A percentile compares a stretch with the other conserved stretches of the same genome.
Evolutionary conservation across 2,888 invertebrate genomes (phyloP).

Genomic region (Cantharis rustica): DNA sequence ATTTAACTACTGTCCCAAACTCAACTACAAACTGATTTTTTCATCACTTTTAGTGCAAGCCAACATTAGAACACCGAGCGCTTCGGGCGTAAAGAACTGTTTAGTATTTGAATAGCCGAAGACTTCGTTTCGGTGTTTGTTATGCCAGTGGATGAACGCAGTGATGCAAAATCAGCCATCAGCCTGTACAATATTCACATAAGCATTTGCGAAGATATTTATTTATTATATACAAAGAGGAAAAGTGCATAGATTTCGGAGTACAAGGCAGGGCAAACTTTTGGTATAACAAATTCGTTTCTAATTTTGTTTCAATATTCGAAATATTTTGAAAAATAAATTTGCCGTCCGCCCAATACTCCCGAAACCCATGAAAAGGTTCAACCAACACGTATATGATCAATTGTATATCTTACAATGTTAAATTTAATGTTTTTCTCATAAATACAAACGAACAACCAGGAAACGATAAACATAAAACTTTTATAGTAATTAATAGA

Average conservation of each 20-base stretch:
- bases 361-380: constrained; percentile 16
- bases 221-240: constrained; percentile 27
- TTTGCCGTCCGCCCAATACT: constrained; percentile 4
- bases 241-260: constrained; percentile 11
- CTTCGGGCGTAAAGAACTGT: not conserved
- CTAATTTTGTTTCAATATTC: not conserved
- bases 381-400: constrained; percentile 38
- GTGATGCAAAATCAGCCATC: constrained; percentile 29
- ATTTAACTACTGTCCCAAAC: constrained; percentile 24
- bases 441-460: constrained; percentile 43
- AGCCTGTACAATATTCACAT: constrained; percentile 33
- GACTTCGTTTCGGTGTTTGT: constrained; percentile 7
- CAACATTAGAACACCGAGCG: constrained; percentile 7
- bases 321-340: not conserved
- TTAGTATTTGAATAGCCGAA: not conserved
- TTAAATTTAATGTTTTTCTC: constrained; percentile 36
- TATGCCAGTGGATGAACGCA: constrained; percentile 13
- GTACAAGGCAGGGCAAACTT: constrained; percentile 3
- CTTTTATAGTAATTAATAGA: constrained; percentile 25
- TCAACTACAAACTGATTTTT: constrained; percentile 26
- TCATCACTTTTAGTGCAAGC: constrained; percentile 22
- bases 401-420: constrained; percentile 44
- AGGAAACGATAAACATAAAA: not conserved
- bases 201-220: constrained; percentile 32
- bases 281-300: not conserved